Base-by-base conservation (phyloP, 2,888 invertebrate genomes). In the Hyppa rectilinea region DNA sequence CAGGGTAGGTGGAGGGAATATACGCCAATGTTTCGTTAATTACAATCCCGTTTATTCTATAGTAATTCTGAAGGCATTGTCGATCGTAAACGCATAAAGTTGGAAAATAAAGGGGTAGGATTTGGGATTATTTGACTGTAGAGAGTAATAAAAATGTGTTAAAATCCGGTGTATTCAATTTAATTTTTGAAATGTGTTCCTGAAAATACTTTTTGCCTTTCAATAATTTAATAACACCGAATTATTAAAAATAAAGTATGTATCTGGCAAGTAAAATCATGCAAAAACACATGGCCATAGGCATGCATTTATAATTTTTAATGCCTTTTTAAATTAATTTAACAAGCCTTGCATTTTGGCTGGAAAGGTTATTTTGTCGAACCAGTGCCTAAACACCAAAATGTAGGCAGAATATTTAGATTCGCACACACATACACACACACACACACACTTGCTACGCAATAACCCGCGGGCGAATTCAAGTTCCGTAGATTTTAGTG, bases 401-500 rank as follows among this genome's bases (percentile, higher is more conserved):
- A 29, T 23, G 2, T 17, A 12, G 36, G 43, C 34, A 38, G 12
- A 58, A 49, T 70, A 53, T 40, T 20, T 53, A 36, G n/a, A n/a
- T n/a, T n/a, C n/a, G n/a, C n/a, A 50, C 29, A 62, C 60, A 60
- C 12, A 26, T 43, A 43, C 5, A 69, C 4, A 55, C 14, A 40
- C 12, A 38, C 17, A 45, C 10, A 63, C 40, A 65, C 31, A 47
- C n/a, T 78, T 73, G 73, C 67, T 78, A 81, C 83, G 85, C 85
- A 79, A 85, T 84, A 84, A 84, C 88, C 82, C 67, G 72, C 78
- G 82, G 85, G 72, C 85, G 80, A 75, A 85, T 84, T 85, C 85
- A 55, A 81, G 84, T 85, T 82, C 80, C 78, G 83, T 78, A 81
- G 78, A 80, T 81, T 74, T 82, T 75, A 81, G 65, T 77, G 81